These are phyloP conservation scores for Haemorhous mexicanus DNA, from an alignment of 2,113 vertebrate species.

Conservation along the genomic window DNA sequence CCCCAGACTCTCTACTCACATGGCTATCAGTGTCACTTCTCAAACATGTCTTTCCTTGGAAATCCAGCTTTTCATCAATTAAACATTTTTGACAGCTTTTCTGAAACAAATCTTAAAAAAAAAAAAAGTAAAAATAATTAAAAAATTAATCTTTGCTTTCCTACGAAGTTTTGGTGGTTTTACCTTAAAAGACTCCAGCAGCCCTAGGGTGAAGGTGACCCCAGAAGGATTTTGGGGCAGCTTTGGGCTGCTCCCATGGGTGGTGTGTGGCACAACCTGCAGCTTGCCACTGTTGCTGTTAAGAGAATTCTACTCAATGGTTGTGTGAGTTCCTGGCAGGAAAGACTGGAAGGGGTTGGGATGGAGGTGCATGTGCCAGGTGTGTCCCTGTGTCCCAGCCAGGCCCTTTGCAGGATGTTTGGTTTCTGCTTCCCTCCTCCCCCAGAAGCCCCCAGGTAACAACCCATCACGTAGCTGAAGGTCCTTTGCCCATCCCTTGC, in stretches of 20 bases:
- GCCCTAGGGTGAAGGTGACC: fast-evolving
- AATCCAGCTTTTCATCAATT: constrained; percentile 66
- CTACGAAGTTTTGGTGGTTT: background rate
- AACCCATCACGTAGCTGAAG: fast-evolving
- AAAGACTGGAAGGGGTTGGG: background rate
- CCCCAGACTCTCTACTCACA: constrained; percentile 44
- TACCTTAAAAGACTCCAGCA: background rate
- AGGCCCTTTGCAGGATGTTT: background rate
- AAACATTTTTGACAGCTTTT: constrained; percentile 66
- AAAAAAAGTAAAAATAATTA: background rate
- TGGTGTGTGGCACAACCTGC: background rate
- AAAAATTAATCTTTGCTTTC: background rate
- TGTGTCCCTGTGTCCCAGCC: background rate
- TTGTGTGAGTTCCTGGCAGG: background rate
- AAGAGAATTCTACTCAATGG: fast-evolving
- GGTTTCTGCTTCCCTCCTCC: background rate
- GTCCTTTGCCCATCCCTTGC: background rate
- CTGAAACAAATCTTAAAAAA: background rate
- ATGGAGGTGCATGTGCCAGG: fast-evolving
- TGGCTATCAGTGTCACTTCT: constrained; percentile 62
- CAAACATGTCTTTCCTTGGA: constrained; percentile 35
- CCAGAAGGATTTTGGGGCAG: background rate
- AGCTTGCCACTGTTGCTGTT: background rate
- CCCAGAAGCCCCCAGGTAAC: background rate
- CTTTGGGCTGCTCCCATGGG: background rate